Base-by-base conservation (phyloP, 2,113 vertebrate species). In the Apistogramma diplotaenia region DNA sequence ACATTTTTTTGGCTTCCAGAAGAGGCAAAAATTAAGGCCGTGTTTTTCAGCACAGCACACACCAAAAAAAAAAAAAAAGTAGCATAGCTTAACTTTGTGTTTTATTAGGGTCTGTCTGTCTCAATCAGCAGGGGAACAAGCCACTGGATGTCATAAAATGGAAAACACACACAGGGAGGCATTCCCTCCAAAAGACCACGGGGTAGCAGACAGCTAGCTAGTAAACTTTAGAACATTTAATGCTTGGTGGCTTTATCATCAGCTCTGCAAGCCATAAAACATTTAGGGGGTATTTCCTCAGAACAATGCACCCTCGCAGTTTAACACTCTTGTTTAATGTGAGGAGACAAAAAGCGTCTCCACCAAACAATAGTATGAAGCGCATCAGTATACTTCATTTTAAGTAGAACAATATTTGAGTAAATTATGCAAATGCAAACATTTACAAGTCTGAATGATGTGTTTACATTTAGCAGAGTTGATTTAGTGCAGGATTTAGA, bases 141-240 rank as follows among this genome's bases (percentile, higher is more conserved):
- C 93, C 93, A 93, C 93, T 94, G 90, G 91, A 93, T 93, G 83
- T 88, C 58, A 27, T 93, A 90, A 93, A 93, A 92, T 74, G 72
- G 35, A 86, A 87, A 88, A 77, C 87, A 90, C 82, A 84, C 82
- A 78, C 37, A n/a, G 62, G 78, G 76, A 92, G 91, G 87, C 81
- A 73, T 91, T 89, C 89, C 89, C 89, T 89, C 79, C 86, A 83
- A 85, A 80, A 86, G 81, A 73, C 84, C 12, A 18, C 37, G 72
- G 86, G 83, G 83, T 72, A 79, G 81, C 83, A 89, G 87, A 91
- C 88, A 79, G 65, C 65, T 25, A 21, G 78, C 84, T 86, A 54
- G 86, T 93, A 93, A 93, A 93, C 89, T 76, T 43, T 87, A 89
- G 86, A 90, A 87, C 89, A 88, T 90, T 90, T 83, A 87, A 91